Conservation (phyloP, 2,797 vertebrate genomes). For the Aeoliscus strigatus region DNA sequence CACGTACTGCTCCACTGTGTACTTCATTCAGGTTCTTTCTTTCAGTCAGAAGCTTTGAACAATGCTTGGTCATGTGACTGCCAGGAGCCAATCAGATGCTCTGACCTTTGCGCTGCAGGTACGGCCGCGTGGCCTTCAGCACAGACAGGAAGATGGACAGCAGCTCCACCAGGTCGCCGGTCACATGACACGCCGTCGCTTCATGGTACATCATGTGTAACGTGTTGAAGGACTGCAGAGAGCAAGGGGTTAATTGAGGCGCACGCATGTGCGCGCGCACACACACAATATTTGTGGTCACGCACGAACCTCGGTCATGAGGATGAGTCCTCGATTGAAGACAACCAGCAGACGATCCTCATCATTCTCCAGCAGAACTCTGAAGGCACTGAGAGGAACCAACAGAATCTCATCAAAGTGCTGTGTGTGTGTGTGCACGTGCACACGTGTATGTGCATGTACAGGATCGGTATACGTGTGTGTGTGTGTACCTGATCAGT, state of each 20-base stretch:
- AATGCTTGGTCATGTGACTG: no score
- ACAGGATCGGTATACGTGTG: no score
- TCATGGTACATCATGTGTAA: constrained; percentile 99
- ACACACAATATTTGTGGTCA: no score
- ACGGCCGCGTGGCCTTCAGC: constrained; percentile 91
- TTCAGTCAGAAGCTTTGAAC: no score
- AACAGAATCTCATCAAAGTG: no score
- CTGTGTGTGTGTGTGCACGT: no score
- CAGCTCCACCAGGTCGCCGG: constrained; percentile 95
- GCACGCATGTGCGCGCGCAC: no score
- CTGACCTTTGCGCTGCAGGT: constrained; percentile 96
- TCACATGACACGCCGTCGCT: constrained; percentile 97
- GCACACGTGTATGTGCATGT: not conserved
- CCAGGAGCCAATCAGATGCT: no score
- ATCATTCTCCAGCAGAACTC: constrained; percentile 95
- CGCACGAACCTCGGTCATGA: constrained; percentile 90
- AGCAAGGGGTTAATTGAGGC: no score
- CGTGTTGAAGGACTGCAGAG: constrained; percentile 89
- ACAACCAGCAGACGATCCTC: constrained; percentile 96
- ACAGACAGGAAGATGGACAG: constrained; percentile 96
- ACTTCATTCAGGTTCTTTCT: no score
- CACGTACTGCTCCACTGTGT: no score
- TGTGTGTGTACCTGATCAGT: constrained; percentile 99
- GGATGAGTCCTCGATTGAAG: constrained; percentile 94
- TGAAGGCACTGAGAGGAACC: constrained; percentile 86